A percentile compares a stretch with the other conserved stretches of the same genome.
Evolutionary conservation across 2,113 vertebrate species (phyloP).

Genomic region (Alethe castanea): DNA sequence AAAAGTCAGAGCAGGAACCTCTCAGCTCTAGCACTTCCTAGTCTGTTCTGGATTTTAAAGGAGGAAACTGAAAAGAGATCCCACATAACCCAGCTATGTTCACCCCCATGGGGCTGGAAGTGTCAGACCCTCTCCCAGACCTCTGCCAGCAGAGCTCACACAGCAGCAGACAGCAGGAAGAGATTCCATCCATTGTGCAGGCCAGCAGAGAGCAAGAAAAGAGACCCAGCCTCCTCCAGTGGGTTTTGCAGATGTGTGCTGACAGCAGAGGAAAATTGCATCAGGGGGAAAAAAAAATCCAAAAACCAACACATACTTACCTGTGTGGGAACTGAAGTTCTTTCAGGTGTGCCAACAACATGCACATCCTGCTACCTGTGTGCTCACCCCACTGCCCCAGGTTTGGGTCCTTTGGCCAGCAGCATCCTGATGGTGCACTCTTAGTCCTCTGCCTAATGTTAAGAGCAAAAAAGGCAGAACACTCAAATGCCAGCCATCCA

Average conservation of each 20-base stretch:
- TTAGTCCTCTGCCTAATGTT: conserved; percentile 62
- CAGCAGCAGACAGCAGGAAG: conserved; percentile 41
- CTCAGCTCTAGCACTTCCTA: neutral
- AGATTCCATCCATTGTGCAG: neutral
- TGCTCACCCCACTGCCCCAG: conserved; percentile 56
- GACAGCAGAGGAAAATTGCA: neutral
- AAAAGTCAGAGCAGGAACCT: neutral
- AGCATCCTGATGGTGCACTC: conserved; percentile 56
- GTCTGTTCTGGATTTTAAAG: neutral
- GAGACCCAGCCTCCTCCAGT: neutral
- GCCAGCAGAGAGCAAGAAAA: conserved; percentile 20
- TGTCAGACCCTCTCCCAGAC: neutral
- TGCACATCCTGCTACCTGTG: conserved; percentile 55
- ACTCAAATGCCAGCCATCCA: conserved; percentile 50
- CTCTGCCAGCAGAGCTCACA: neutral
- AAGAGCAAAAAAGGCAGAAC: conserved; percentile 65
- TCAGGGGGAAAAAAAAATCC: neutral
- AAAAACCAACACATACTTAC: conserved; percentile 28
- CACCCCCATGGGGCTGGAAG: neutral
- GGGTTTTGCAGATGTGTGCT: neutral
- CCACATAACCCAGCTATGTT: neutral
- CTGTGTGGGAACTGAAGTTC: conserved; percentile 1
- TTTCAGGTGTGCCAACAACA: conserved; percentile 45
- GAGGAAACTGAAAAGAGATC: neutral
- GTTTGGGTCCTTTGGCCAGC: conserved; percentile 56